Evolutionary conservation across 1,140 invertebrate species (phyloP), one percentile per base, ranked within the genome.

Genomic region (Drosophila malerkotliana): DNA sequence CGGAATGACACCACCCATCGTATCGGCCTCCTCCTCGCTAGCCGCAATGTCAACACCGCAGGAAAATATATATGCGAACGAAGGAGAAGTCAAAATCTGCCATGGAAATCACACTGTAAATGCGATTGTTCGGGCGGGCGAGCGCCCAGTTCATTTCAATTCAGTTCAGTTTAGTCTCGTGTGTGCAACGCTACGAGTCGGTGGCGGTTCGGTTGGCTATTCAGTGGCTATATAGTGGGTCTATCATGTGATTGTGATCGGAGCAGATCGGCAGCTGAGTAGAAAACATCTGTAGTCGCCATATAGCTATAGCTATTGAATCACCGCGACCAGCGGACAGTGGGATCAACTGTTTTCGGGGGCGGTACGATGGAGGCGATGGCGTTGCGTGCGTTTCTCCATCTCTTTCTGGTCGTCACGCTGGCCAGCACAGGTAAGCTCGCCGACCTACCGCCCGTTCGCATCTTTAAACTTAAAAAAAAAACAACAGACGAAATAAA

Each of bases 111-210:
- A 78, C 83, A 82, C 68, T 79, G 61, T 78, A 59, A 79, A 81
- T 82, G 78, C 79, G 81, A 87, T 87, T 81, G 61, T 55, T 72
- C 67, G 67, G 28, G 48, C 57, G 67, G 28, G 48, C 57, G 49
- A 45, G 49, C 47, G 34, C 34, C 34, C 34, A 58, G 67, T 61
- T 72, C 21, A 44, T 56, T 53, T 72, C 15, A 15, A 37, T 12
- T 47, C 21, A 32, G 49, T 60, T 54, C 58, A 45, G 64, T 69
- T 85, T 74, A 88, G 82, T 87, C 71, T 80, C 79, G 75, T 55
- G 64, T 88, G 79, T 75, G 82, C 79, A 87, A 56, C 79, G 77
- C 83, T 68, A 68, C 54, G 75, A 67, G 66, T 69, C 62, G 79
- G 83, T 78, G 77, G 57, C 49, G 49, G n/a, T 14, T 12, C 28